Percentiles rank a stretch among this genome's conserved stretches.
These are phyloP conservation scores for Melanotaenia maccullochi DNA, from an alignment of 2,797 vertebrate species.

Conservation along the genomic window DNA sequence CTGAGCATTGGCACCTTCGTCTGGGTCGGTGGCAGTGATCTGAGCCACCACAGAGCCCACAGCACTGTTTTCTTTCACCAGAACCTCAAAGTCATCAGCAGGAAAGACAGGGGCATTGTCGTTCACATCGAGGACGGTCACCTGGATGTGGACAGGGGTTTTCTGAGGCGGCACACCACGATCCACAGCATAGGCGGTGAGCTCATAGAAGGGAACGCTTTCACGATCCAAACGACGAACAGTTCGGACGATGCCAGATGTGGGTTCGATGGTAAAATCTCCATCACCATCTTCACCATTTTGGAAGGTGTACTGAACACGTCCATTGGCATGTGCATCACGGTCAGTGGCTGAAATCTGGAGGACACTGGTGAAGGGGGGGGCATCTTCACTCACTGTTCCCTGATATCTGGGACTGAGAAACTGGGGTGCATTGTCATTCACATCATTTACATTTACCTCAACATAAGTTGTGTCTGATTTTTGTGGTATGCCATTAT, in stretches of 20 bases:
- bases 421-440: constrained; percentile 97
- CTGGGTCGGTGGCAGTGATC: constrained; percentile 93
- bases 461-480: constrained; percentile 98
- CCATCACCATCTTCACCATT: constrained; percentile 97
- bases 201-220: constrained; percentile 91
- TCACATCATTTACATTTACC: constrained; percentile 96
- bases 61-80: constrained; percentile 96
- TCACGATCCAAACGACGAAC: constrained; percentile 94
- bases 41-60: constrained; percentile 96
- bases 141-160: constrained; percentile 95
- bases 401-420: constrained; percentile 94
- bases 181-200: constrained; percentile 95
- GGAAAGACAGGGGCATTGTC: constrained; percentile 97
- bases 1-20: constrained; percentile 95
- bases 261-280: constrained; percentile 98
- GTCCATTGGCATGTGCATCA: constrained; percentile 93
- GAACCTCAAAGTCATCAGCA: constrained; percentile 94
- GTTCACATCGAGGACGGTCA: constrained; percentile 94
- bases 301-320: constrained; percentile 98
- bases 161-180: constrained; percentile 92
- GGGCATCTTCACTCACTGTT: constrained; percentile 93
- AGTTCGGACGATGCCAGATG: constrained; percentile 94
- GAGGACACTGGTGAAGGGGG: constrained; percentile 95
- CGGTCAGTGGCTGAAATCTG: constrained; percentile 97
- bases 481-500: constrained; percentile 98